Percentiles rank a stretch among this genome's conserved stretches.
Evolutionary conservation across 2,888 invertebrate species (phyloP).

Genomic region (Diarsia mendica): DNA sequence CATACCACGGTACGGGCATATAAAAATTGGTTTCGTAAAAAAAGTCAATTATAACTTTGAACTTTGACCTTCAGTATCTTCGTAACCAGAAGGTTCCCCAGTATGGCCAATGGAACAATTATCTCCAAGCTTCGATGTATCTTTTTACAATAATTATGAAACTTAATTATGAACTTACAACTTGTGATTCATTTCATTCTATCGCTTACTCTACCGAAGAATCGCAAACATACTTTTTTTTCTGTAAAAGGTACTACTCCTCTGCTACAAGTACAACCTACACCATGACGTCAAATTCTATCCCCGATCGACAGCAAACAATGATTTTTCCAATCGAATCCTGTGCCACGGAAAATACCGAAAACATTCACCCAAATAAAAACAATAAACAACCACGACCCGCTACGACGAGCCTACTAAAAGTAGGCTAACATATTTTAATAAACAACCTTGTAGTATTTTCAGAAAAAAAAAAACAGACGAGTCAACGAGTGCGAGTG

Average conservation of each 20-base stretch:
- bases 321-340: not conserved
- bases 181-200: not conserved
- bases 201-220: not conserved
- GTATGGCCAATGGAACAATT: too few species aligned
- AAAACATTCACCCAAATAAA: not conserved
- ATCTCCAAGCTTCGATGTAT: not conserved
- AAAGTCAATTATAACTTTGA: not conserved
- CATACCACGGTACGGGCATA: not conserved
- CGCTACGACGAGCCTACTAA: not conserved
- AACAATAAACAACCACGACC: not conserved
- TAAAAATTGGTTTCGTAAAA: not conserved
- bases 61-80: slow-evolving; percentile 1
- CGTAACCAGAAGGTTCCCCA: not conserved
- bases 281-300: too few species aligned
- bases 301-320: not conserved
- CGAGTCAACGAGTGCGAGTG: too few species aligned
- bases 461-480: too few species aligned
- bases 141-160: not conserved
- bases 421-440: not conserved
- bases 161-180: not conserved
- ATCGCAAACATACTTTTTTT: too few species aligned
- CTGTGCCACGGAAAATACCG: not conserved
- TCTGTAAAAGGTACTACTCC: too few species aligned
- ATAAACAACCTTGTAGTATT: slow-evolving; percentile 21
- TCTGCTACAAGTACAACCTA: too few species aligned